Evolutionary conservation across 2,113 vertebrate species (phyloP).

Genomic region (Oncorhynchus tshawytscha): DNA sequence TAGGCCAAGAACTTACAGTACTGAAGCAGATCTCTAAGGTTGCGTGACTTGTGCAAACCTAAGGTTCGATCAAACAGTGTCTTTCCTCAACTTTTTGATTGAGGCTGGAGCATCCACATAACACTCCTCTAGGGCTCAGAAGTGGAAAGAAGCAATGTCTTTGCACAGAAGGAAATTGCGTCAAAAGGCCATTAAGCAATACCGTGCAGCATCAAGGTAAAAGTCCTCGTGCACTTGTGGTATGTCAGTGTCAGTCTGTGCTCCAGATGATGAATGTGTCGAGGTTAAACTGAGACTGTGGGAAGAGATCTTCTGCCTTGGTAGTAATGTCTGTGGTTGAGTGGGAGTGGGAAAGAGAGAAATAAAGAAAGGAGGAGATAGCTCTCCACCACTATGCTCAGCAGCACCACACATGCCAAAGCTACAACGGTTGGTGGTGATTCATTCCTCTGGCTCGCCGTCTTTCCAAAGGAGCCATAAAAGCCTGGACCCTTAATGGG

Average conservation of each 20-base stretch:
- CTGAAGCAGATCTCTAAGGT: slow-evolving; percentile 12
- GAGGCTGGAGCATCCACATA: too few species aligned
- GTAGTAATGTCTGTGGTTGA: slow-evolving; percentile 29
- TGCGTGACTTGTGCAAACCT: too few species aligned
- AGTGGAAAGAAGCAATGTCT: too few species aligned
- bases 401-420: slow-evolving; percentile 31
- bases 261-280: slow-evolving; percentile 43
- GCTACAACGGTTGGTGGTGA: slow-evolving; percentile 44
- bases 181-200: too few species aligned
- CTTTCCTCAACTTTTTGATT: too few species aligned
- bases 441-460: slow-evolving; percentile 57
- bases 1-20: slow-evolving; percentile 14
- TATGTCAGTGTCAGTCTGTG: slow-evolving; percentile 13
- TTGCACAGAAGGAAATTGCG: too few species aligned
- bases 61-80: too few species aligned
- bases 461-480: slow-evolving; percentile 65
- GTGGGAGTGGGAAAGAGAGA: slow-evolving; percentile 16
- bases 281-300: slow-evolving; percentile 26
- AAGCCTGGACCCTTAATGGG: slow-evolving; percentile 59
- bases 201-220: too few species aligned
- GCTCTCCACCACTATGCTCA: slow-evolving; percentile 28
- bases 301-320: slow-evolving; percentile 26
- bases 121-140: too few species aligned
- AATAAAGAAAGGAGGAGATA: slow-evolving; percentile 4
- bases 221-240: slow-evolving; percentile 14